phyloP scores from a whole-genome alignment of 2,113 vertebrate genomes.

The Heterochromis multidens region DNA sequence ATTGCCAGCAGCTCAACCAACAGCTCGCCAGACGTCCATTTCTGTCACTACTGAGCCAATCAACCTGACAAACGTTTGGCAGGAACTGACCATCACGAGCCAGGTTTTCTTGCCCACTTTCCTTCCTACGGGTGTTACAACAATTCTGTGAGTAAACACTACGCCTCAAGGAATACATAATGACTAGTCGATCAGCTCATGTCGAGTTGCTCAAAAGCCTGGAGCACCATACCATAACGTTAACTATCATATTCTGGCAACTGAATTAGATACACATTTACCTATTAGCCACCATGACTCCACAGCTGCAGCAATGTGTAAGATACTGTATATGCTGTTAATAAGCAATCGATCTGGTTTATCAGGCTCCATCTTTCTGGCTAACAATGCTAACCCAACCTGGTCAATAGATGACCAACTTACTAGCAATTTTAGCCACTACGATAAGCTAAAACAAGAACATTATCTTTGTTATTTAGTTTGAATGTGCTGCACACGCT shows the following conservation, averaged over 20 bases:
- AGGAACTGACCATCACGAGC: background rate
- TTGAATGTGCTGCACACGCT: background rate
- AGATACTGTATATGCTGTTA: background rate
- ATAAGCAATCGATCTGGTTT: background rate
- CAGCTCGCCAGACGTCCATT: slow-evolving; percentile 6
- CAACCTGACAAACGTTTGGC: slow-evolving; percentile 32
- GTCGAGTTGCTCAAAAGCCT: background rate
- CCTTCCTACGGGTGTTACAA: background rate
- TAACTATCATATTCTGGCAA: background rate
- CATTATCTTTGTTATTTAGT: background rate
- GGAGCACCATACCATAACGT: background rate
- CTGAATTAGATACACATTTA: background rate
- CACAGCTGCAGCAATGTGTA: background rate
- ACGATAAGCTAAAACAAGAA: background rate
- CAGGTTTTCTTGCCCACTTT: slow-evolving; percentile 36
- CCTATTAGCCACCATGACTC: background rate
- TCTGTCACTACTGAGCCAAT: slow-evolving; percentile 10
- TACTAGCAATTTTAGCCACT: background rate
- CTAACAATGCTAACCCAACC: background rate
- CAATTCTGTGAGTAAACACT: slow-evolving; percentile 16
- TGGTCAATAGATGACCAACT: background rate
- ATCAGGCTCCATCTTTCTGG: background rate
- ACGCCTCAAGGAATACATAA: background rate
- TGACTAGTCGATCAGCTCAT: background rate
- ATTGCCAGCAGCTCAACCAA: background rate